Base-by-base conservation (phyloP, 2,888 invertebrate genomes). In the Anorthoa munda region DNA sequence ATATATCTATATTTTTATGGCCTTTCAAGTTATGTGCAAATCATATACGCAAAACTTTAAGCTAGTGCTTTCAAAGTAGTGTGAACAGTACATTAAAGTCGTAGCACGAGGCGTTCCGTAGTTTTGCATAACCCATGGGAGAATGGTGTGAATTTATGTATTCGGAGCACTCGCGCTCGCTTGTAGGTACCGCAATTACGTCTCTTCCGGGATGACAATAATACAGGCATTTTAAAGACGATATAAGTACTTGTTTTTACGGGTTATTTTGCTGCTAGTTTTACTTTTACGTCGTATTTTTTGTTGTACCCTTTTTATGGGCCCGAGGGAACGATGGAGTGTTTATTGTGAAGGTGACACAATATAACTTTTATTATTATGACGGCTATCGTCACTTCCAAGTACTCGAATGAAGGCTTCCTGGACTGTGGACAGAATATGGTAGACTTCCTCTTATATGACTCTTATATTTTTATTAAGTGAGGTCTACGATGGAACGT, bases 121-220 rank as follows among this genome's bases (percentile, higher is more conserved):
- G 48, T 48, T 69, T 77, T 67, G 51, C 78, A 64, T 60, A 72
- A 18, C 61, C 56, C 58, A 82, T 51, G 66, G 63, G 58, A 69
- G 45, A 53, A 39, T 18, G 12, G 3, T 51, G 70, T 46, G 59
- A 50, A 81, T 76, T 63, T 76, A 76, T 64, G 69, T 69, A 65
- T 81, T 23, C 59, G 21, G 39, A 75, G 46, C 59, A 74, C 17
- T 55, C n/a, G 21, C 50, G 21, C 18, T 48, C 7, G 23, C 23
- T n/a, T n/a, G 59, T n/a, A 65, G 1, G 2, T 51, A 63, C 21
- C 15, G 69, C 21, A 59, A 55, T 45, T 45, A 56, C n/a, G 17
- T 31, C 23, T 73, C 31, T 66, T 56, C 65, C 23, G 21, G 63
- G 50, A 59, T 58, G 17, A 63, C 58, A 60, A 60, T 68, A 60